Evolutionary conservation across 2,888 invertebrate genomes (phyloP), one percentile per base, ranked within the genome.

Genomic region (Agrotis puta): DNA sequence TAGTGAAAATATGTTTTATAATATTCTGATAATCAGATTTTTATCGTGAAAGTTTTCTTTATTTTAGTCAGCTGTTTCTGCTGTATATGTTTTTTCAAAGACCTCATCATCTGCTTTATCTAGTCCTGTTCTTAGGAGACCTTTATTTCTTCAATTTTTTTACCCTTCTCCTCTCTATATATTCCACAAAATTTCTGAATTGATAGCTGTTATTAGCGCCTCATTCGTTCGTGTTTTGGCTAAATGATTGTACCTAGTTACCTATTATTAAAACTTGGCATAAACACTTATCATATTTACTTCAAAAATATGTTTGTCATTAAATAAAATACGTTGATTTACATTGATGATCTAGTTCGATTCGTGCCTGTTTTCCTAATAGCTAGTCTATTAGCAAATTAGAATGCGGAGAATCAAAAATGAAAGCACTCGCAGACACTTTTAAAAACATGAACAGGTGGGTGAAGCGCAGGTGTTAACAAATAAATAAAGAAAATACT

Each of bases 261-360:
- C 50, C 74, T 77, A 79, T 77, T 74, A 79, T 74, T 74, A 74
- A 74, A 58, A 70, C 64, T 77, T 77, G 79, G 74, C 77, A 79
- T 65, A 74, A 70, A 74, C 50, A 77, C 70, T 74, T 70, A 64
- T 79, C 57, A 74, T 64, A 70, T 65, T 79, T 74, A 77, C 63
- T 65, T 68, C 6, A 48, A 69, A 79, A 69, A 74, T 47, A 78
- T 62, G 18, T 74, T 58, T 62, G 61, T 65, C 45, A 50, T 63
- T 58, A 53, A 51, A 68, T 64, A 22, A 68, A 69, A 57, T 33
- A 74, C 48, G 13, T 43, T 63, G 18, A 43, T 53, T 64, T 72
- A 65, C 39, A 48, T 77, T 57, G 18, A 73, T 64, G 24, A 62
- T 39, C 48, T 47, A 74, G 50, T 57, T 39, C 39, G 39, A n/a